Evolutionary conservation across 35 echinoderm and acorn worm species (phyloP).

Genomic region (Ophiothrix spiculata): DNA sequence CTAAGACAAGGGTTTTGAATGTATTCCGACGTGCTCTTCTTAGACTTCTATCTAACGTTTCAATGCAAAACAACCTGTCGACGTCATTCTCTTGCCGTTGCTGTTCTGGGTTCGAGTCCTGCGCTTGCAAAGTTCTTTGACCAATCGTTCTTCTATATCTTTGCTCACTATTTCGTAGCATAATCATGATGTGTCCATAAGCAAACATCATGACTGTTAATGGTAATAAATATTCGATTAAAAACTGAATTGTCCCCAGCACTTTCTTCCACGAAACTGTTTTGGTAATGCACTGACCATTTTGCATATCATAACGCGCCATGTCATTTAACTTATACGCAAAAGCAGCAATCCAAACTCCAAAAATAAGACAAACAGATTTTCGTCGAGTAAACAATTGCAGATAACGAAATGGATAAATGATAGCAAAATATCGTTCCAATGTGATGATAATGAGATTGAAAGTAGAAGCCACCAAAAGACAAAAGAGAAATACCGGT

Average conservation of each 20-base stretch:
- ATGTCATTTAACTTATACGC: constrained; percentile 11
- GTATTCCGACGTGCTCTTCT: constrained; percentile 30
- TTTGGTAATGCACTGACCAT: not conserved
- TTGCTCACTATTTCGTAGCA: constrained; percentile 8
- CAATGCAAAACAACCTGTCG: not conserved
- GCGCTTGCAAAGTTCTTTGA: not conserved
- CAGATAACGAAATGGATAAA: constrained; percentile 45
- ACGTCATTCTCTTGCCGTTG: not conserved
- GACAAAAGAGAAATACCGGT: constrained; percentile 31
- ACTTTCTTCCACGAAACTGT: not conserved
- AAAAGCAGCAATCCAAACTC: constrained; percentile 22
- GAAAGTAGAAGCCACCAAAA: constrained; percentile 66
- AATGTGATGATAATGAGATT: constrained; percentile 58
- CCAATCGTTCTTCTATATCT: too few species aligned
- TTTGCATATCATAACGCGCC: not conserved
- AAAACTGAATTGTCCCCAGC: constrained; percentile 18
- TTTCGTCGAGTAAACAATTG: constrained; percentile 7
- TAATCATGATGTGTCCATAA: constrained; percentile 26
- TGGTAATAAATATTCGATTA: constrained; percentile 39
- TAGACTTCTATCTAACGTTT: constrained; percentile 1
- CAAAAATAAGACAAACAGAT: not conserved
- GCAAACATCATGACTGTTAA: constrained; percentile 22
- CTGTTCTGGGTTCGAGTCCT: not conserved
- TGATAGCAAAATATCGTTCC: constrained; percentile 69
- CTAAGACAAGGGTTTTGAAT: constrained; percentile 53